Percentiles rank a stretch among this genome's conserved stretches.
Evolutionary conservation across 1,140 invertebrate genomes (phyloP).

Genomic region (Drosophila orosa): DNA sequence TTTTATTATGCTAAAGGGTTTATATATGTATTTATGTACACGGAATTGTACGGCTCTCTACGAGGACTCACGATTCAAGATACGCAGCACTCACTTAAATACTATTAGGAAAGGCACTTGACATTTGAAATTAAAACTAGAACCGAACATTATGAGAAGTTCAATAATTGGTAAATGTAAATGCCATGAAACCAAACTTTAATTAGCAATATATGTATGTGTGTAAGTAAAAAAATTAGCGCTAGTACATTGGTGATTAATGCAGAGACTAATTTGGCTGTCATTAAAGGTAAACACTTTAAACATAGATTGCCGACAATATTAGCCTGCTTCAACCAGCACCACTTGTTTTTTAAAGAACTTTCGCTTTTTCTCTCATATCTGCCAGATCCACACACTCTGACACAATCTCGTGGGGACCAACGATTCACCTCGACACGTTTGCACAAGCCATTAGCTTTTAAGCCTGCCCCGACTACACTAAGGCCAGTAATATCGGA

Average conservation of each 20-base stretch:
- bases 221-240: not conserved
- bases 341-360: not conserved
- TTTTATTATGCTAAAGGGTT: constrained; percentile 22
- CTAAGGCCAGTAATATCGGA: constrained; percentile 37
- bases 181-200: not conserved
- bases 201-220: not conserved
- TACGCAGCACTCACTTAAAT: constrained; percentile 52
- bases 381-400: not conserved
- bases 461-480: not conserved
- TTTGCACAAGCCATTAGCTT: constrained; percentile 49
- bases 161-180: constrained; percentile 3
- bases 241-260: not conserved
- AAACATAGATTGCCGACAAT: not conserved
- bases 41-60: not conserved
- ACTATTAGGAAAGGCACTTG: constrained; percentile 77
- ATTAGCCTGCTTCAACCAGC: too few species aligned
- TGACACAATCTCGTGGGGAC: not conserved
- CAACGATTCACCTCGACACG: constrained; percentile 22
- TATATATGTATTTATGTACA: constrained; percentile 27
- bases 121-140: constrained; percentile 59
- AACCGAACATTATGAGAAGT: constrained; percentile 6
- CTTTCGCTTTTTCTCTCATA: not conserved
- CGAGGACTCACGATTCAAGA: constrained; percentile 1
- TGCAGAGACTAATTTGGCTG: not conserved
- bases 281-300: not conserved